A percentile compares a stretch with the other conserved stretches of the same genome.
Evolutionary conservation across 1,140 invertebrate genomes (phyloP).

Genomic region (Drosophila sulfurigaster): DNA sequence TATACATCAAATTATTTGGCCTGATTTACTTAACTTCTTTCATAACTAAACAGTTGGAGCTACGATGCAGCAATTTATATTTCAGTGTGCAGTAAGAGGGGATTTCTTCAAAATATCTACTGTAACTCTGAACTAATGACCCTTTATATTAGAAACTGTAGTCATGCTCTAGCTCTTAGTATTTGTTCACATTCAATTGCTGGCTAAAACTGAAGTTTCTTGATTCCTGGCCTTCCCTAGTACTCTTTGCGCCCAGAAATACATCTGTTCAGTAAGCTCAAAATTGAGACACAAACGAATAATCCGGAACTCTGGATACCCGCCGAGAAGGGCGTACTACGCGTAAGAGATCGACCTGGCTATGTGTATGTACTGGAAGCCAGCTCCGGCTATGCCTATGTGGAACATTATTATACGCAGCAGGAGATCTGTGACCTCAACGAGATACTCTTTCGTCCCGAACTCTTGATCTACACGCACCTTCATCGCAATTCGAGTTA

Average conservation of each 20-base stretch:
- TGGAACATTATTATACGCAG: slow-evolving; percentile 66
- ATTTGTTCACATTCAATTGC: too few relatives aligned
- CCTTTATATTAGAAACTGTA: too few relatives aligned
- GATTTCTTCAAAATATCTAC: too few relatives aligned
- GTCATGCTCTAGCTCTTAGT: too few relatives aligned
- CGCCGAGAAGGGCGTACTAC: slow-evolving; percentile 61
- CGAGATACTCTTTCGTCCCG: slow-evolving; percentile 69
- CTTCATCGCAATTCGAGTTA: slow-evolving; percentile 76
- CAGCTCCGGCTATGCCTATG: slow-evolving; percentile 64
- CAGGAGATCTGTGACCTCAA: slow-evolving; percentile 80
- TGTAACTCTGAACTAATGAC: too few relatives aligned
- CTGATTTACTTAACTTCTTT: too few relatives aligned
- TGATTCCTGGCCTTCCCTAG: slow-evolving; percentile 18
- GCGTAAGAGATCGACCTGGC: slow-evolving; percentile 72
- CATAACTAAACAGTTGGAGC: too few relatives aligned
- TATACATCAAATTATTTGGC: too few relatives aligned
- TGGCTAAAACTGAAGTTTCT: background rate
- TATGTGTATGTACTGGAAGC: slow-evolving; percentile 72
- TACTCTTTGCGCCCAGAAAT: slow-evolving; percentile 62
- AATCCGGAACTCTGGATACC: slow-evolving; percentile 70
- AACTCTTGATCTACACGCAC: slow-evolving; percentile 61
- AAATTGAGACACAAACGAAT: slow-evolving; percentile 56
- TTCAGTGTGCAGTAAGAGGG: too few relatives aligned
- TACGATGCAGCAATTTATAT: too few relatives aligned
- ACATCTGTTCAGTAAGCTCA: slow-evolving; percentile 59